Conservation (phyloP, 2,888 invertebrate species). For the Eupithecia tripunctaria region DNA sequence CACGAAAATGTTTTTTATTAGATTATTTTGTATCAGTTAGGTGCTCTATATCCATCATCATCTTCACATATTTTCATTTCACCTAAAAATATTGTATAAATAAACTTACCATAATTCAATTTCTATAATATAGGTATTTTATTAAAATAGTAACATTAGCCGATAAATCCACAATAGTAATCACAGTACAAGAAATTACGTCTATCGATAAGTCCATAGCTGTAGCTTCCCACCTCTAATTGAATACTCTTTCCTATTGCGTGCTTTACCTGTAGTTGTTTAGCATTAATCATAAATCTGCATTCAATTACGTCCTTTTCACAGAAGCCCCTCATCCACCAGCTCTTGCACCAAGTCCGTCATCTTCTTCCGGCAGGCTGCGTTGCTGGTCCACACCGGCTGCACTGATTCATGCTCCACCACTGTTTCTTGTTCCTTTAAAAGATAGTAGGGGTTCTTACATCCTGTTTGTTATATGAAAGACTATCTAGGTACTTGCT, state of each 20-base stretch:
- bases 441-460: conserved; percentile 10
- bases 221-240: not conserved
- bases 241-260: not conserved
- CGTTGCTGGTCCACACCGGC: conserved; percentile 80
- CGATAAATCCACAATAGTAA: not conserved
- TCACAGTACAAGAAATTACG: not conserved
- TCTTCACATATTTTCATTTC: not conserved
- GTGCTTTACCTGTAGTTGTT: not conserved
- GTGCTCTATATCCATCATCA: not conserved
- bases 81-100: not conserved
- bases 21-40: not conserved
- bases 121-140: not conserved
- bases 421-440: conserved; percentile 57
- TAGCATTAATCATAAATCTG: not conserved
- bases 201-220: not conserved
- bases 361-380: conserved; percentile 87
- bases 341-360: conserved; percentile 88
- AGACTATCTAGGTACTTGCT: too few species aligned
- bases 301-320: conserved; percentile 4
- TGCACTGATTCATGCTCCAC: conserved; percentile 48
- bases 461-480: not conserved
- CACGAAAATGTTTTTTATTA: conserved; percentile 45
- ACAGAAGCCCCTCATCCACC: conserved; percentile 85
- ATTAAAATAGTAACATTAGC: not conserved
- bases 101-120: not conserved